These are phyloP conservation scores for Agrilus mali DNA, from an alignment of 2,888 invertebrate genomes.

Conservation along the genomic window DNA sequence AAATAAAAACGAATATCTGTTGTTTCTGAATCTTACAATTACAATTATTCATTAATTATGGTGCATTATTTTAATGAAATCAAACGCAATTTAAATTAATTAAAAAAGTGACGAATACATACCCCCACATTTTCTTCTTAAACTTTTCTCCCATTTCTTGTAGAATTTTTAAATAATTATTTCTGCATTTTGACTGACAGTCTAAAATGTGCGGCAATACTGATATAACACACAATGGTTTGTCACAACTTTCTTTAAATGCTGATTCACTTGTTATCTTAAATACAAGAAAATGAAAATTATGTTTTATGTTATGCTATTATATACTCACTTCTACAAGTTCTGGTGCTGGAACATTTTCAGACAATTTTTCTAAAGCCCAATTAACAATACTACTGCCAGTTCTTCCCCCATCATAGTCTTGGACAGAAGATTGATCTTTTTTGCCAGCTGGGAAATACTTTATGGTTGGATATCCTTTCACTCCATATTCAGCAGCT, in stretches of 20 bases:
- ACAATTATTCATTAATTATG: too few relatives aligned
- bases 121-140: constrained; percentile 90
- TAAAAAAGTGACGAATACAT: constrained; percentile 26
- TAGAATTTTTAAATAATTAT: constrained; percentile 63
- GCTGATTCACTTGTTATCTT: constrained; percentile 40
- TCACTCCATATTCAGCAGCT: constrained; percentile 73
- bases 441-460: constrained; percentile 71
- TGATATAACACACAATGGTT: constrained; percentile 81
- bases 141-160: constrained; percentile 72
- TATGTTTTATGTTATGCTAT: background rate
- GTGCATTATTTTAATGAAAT: too few relatives aligned
- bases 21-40: too few relatives aligned
- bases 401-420: constrained; percentile 90
- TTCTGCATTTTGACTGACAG: constrained; percentile 83
- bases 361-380: constrained; percentile 75
- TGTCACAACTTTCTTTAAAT: constrained; percentile 64
- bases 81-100: too few relatives aligned
- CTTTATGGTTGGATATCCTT: constrained; percentile 96
- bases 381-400: constrained; percentile 80
- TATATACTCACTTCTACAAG: constrained; percentile 49
- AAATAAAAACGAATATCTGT: too few relatives aligned
- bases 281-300: constrained; percentile 1
- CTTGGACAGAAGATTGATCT: constrained; percentile 51
- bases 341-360: constrained; percentile 84
- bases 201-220: constrained; percentile 91